Base-by-base conservation (phyloP, 2,113 vertebrate genomes). In the Prinia subflava region DNA sequence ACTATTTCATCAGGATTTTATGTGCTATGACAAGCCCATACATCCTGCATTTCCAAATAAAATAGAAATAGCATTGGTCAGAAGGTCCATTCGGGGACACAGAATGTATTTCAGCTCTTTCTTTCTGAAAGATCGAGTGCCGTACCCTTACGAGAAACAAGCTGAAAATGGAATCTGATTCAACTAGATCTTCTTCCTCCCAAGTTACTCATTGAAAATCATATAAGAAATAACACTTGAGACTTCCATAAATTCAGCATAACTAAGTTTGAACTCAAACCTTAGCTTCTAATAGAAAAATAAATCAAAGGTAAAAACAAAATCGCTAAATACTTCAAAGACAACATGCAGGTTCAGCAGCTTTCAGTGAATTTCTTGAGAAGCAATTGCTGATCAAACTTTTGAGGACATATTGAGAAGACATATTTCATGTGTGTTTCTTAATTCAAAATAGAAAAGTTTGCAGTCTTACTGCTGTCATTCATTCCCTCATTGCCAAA, bases 301-400 rank as follows among this genome's bases (percentile, higher is more conserved):
- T 77, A 69, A 76, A 81, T 35, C 39, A 80, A 86, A 77, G 33
- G 13, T 84, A 47, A 91, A 92, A 91, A 82, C 69, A 80, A 91
- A 95, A 82, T 73, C 87, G 49, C 70, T 95, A 87, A 91, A 59
- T 84, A 87, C 20, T 91, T 94, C 57, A 82, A 78, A 76, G 67
- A 50, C 18, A 92, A 67, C 22, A 37, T 39, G 46, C 42, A 94
- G 19, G 6, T 89, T 92, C 83, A 94, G 70, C 53, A 92, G 16
- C 35, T 79, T 84, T 89, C 87, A 68, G 18, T 62, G 28, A 83
- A 69, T 30, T 82, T 31, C 23, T 92, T 87, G 65, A 71, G 62
- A 89, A 90, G 55, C 22, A 50, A 24, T 3, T 81, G 60, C 67
- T 84, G 57, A 84, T 78, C 70, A 89, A 69, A 83, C 44, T 84